Conservation (phyloP, 2,113 vertebrate genomes). For the Dolichallabes microphthalmus region DNA sequence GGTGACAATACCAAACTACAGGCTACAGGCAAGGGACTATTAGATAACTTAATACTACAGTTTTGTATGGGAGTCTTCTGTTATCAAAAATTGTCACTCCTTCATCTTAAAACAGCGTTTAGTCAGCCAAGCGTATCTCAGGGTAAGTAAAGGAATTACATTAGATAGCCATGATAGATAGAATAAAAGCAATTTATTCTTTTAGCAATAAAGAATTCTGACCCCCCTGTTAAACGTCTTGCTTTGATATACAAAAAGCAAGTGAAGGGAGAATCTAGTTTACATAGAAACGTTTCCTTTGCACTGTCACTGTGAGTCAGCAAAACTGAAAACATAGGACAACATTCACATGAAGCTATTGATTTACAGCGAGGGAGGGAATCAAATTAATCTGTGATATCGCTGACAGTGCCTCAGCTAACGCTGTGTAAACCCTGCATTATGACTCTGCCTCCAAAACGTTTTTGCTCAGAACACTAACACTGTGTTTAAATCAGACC, state of each 20-base stretch:
- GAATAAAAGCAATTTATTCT: not conserved
- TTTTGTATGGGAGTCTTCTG: slow-evolving; percentile 4
- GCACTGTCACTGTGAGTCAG: not conserved
- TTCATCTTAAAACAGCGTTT: slow-evolving; percentile 9
- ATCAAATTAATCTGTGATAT: slow-evolving; percentile 8
- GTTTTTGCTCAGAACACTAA: not conserved
- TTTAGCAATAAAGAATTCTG: not conserved
- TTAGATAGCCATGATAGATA: not conserved
- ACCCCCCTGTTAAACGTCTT: not conserved
- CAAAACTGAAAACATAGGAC: not conserved
- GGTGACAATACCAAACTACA: not conserved
- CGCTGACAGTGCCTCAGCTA: slow-evolving; percentile 7
- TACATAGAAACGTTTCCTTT: not conserved
- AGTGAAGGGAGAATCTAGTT: not conserved
- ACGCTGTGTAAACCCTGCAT: not conserved
- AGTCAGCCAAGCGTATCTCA: not conserved
- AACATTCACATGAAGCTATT: not conserved
- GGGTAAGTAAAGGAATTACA: not conserved
- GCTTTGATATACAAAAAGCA: not conserved
- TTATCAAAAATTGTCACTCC: not conserved
- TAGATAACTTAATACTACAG: slow-evolving; percentile 12
- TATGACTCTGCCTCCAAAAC: not conserved
- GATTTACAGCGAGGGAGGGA: not conserved
- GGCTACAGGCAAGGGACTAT: not conserved
- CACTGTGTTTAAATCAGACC: not conserved